phyloP scores from a whole-genome alignment of 2,113 vertebrate genomes.

The Parus major region DNA sequence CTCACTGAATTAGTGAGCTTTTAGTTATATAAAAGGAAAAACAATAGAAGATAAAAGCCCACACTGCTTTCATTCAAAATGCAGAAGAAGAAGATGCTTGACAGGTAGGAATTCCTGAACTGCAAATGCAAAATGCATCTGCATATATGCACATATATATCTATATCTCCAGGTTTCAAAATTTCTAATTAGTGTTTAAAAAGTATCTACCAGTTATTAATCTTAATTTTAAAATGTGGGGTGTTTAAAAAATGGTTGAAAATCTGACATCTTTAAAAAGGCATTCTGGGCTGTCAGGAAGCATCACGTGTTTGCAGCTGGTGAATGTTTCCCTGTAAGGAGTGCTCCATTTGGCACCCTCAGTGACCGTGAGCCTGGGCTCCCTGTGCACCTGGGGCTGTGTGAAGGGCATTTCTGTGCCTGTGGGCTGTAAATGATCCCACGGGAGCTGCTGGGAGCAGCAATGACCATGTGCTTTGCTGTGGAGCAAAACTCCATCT shows the following conservation, averaged over 20 bases:
- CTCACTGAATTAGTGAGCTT: not conserved
- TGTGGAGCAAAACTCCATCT: not conserved
- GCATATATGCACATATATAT: fast-evolving
- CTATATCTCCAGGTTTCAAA: not conserved
- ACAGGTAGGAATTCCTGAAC: not conserved
- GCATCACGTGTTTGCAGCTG: not conserved
- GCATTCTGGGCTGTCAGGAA: not conserved
- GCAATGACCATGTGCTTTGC: fast-evolving
- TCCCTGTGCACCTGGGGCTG: not conserved
- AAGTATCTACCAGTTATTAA: not conserved
- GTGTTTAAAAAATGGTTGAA: not conserved
- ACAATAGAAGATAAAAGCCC: not conserved
- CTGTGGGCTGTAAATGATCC: not conserved
- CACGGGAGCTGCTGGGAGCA: not conserved
- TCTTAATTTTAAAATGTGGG: not conserved
- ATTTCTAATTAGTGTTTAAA: not conserved
- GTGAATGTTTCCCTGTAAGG: fast-evolving
- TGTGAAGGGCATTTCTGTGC: fast-evolving
- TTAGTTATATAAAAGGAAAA: not conserved
- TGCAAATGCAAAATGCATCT: not conserved
- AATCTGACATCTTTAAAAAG: not conserved
- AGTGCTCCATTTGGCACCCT: not conserved
- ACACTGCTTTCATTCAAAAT: not conserved
- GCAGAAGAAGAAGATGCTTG: not conserved
- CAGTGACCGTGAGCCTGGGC: fast-evolving